Percentiles rank a stretch among this genome's conserved stretches.
Conservation (phyloP, 1,140 invertebrate species). For the Anadara kagoshimensis region DNA sequence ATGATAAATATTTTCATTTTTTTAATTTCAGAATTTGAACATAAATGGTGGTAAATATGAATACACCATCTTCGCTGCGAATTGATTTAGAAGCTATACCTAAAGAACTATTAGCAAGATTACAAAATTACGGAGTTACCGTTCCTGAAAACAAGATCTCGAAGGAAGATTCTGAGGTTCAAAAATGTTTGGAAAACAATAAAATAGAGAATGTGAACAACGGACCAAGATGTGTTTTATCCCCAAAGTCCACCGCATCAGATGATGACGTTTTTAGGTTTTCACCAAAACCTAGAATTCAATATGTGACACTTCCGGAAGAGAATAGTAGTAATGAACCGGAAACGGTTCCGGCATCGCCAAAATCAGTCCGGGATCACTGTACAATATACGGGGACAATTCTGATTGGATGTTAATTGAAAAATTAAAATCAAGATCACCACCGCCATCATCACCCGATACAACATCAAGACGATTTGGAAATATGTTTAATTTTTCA, state of each 20-base stretch:
- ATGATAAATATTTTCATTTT: no score
- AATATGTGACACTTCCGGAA: not conserved
- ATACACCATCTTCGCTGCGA: no score
- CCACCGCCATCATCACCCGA: slow-evolving; percentile 16
- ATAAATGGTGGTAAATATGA: no score
- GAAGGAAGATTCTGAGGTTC: slow-evolving; percentile 12
- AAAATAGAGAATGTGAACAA: not conserved
- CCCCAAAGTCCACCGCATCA: not conserved
- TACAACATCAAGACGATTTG: slow-evolving; percentile 12
- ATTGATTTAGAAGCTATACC: no score
- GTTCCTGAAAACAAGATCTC: no score
- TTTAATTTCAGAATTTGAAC: no score
- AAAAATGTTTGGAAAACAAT: slow-evolving; percentile 4
- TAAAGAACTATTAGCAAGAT: no score
- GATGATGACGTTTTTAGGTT: slow-evolving; percentile 15
- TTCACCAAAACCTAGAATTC: not conserved
- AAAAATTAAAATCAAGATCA: slow-evolving; percentile 18
- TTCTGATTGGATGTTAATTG: slow-evolving; percentile 31
- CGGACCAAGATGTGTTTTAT: slow-evolving; percentile 1
- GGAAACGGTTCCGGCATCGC: not conserved
- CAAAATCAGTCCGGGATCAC: not conserved
- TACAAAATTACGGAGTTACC: no score
- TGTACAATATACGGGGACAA: slow-evolving; percentile 23
- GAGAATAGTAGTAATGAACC: not conserved
- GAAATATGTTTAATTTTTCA: no score